Evolutionary conservation across 2,797 vertebrate species (phyloP), one percentile per base, ranked within the genome.

Genomic region (Periophthalmus magnuspinnatus): DNA sequence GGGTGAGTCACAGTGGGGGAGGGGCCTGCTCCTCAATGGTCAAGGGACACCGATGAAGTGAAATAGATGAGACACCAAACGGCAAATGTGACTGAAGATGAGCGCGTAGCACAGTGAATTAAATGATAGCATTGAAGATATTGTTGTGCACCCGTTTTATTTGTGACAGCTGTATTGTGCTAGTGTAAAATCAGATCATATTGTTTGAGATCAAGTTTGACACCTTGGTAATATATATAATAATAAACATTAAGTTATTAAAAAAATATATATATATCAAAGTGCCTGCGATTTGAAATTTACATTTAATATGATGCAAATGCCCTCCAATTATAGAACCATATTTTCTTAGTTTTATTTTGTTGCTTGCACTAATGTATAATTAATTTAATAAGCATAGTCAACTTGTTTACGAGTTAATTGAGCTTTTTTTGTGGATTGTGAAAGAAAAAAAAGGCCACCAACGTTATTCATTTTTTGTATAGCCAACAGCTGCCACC

Each of bases 1-100:
- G 90, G 88, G 89, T 89, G 88, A 91, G 87, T 91, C 87, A 90
- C 82, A 66, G 82, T 87, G 91, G 91, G 92, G 92, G 90, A 91
- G 91, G 93, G 91, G 91, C 87, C 80, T 80, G 69, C 83, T 88
- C 78, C 77, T 79, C 74, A 89, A 90, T 86, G 93, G 90, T 92
- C 91, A 93, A 82, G 89, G 88, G 91, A 93, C 86, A 87, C 88
- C 81, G 79, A 85, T 85, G 75, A 87, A 92, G 88, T 88, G 87
- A 90, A 87, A 90, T 88, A 87, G 88, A 93, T 87, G 85, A 80
- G 52, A 87, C 81, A 84, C 77, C 77, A 69, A 81, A 76, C 77
- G 82, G 64, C 78, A 81, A 77, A 84, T 79, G 63, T 76, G 60
- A 79, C 79, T 54, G 57, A 64, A 68, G 73, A 82, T 77, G 69